These are phyloP conservation scores for Alouatta palliata DNA, from an alignment of 2,113 vertebrate genomes.

Conservation along the genomic window DNA sequence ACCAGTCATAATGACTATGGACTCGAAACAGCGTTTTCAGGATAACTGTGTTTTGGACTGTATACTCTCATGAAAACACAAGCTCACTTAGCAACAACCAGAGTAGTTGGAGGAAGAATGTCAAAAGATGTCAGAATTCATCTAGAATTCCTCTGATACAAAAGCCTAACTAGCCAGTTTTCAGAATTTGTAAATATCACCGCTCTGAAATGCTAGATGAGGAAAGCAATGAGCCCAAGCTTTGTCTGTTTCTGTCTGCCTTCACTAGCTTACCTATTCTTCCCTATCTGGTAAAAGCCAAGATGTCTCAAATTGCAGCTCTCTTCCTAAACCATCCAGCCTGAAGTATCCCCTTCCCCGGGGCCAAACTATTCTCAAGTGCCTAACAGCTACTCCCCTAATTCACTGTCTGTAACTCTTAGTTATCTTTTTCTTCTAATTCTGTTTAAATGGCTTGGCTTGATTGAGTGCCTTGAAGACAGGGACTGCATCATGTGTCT, in stretches of 20 bases:
- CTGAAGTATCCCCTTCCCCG: background rate
- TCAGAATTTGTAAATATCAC: background rate
- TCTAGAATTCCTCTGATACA: background rate
- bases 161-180: background rate
- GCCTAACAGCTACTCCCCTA: background rate
- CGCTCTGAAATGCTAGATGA: background rate
- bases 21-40: background rate
- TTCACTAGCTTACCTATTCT: too few relatives aligned
- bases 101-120: background rate
- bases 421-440: accelerated
- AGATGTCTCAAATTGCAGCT: background rate
- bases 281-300: background rate
- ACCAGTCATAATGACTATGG: background rate
- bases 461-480: background rate
- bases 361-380: too few relatives aligned
- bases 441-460: background rate
- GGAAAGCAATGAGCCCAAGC: background rate
- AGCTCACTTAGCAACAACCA: background rate
- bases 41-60: background rate
- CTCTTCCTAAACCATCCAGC: background rate
- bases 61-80: background rate
- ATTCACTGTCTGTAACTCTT: background rate
- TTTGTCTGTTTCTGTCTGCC: background rate
- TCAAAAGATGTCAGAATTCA: background rate
- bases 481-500: background rate